Conservation (phyloP, 2,797 vertebrate species). For the Microctenopoma stevenorrisi region DNA sequence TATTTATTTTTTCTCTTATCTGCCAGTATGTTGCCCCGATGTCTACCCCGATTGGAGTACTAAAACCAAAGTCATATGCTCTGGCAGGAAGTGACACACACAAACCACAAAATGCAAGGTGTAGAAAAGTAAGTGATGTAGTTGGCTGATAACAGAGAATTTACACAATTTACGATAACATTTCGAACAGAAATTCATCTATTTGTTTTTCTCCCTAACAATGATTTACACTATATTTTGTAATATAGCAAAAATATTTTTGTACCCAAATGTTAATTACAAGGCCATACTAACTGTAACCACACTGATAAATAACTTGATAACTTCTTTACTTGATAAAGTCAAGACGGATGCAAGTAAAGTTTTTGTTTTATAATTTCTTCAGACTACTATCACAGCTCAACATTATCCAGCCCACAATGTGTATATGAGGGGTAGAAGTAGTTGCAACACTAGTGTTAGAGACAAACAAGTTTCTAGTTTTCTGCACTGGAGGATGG, state of each 20-base stretch:
- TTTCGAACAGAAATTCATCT: not conserved
- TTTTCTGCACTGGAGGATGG: too few species aligned
- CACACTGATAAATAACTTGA: not conserved
- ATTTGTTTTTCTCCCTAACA: constrained; percentile 5
- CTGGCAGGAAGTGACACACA: constrained; percentile 22
- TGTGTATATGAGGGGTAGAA: not conserved
- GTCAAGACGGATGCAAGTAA: not conserved
- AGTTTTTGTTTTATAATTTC: not conserved
- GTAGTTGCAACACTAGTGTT: not conserved
- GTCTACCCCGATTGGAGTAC: not conserved
- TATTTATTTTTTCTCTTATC: constrained; percentile 37
- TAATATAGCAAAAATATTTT: not conserved
- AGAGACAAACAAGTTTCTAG: not conserved
- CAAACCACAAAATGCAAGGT: constrained; percentile 22
- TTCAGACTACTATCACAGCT: not conserved
- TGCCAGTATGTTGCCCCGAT: constrained; percentile 27
- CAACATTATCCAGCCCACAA: not conserved
- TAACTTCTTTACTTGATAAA: too few species aligned
- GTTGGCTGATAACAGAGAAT: constrained; percentile 10
- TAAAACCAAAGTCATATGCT: constrained; percentile 62
- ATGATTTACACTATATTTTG: not conserved
- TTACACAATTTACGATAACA: constrained; percentile 16
- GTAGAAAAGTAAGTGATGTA: constrained; percentile 16
- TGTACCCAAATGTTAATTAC: not conserved
- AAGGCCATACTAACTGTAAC: not conserved